Base-by-base conservation (phyloP, 2,888 invertebrate genomes). In the Nemurella pictetii region DNA sequence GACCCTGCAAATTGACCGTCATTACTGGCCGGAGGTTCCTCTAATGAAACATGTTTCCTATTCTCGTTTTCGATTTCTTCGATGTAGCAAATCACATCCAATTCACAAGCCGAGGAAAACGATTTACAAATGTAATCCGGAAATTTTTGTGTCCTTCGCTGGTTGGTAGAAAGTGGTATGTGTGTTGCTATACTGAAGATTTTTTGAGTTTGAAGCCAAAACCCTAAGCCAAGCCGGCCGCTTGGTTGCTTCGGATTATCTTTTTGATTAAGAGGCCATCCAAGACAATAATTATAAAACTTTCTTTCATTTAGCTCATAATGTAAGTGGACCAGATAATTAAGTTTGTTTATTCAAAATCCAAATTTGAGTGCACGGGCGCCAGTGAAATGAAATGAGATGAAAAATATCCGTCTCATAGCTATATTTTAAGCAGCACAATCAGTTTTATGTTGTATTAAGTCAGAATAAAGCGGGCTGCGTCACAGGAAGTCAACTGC, bases 1-100 rank as follows among this genome's bases (percentile, higher is more conserved):
- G 82, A 4, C 55, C 5, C 82, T 55, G 26, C 20, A 72, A 82
- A 82, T 82, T 55, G 82, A 27, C 72, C 72, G 27, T 29, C 82
- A 72, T 82, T 82, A 82, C 82, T 26, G 55, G 29, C 55, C 82
- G 82, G 82, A 82, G 82, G 82, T 82, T 75, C n/a, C 27, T 3
- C 27, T 75, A 28, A 75, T 75, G 75, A 75, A 28, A 75, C 25
- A 75, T 75, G 26, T 75, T 75, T 75, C 28, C 28, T 75, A 20
- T 55, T 20, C 55, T 55, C 55, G 55, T 55, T 55, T 55, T 55
- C 55, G 55, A 55, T 55, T 55, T 55, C 55, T 55, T 75, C 3
- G 4, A 74, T 74, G 20, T 7, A 74, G 74, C 4, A 74, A 75
- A 75, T 75, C 28, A 27, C 26, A 75, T 1, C 2, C 5, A 75